Conservation (phyloP, 2,888 invertebrate genomes). For the Tanaodytes sp. region DNA sequence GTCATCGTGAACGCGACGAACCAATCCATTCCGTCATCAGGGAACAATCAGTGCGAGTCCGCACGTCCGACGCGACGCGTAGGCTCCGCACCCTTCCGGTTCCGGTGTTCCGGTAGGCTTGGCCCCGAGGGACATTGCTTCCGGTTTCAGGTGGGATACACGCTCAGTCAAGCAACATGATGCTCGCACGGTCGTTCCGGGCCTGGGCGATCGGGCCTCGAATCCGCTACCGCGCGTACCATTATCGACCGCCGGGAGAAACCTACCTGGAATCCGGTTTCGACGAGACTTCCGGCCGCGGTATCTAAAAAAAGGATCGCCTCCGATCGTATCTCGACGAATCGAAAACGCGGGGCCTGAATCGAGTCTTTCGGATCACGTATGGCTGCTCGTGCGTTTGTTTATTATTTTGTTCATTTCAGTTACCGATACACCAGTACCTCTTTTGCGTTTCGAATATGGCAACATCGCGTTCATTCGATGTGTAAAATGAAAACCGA, state of each 20-base stretch:
- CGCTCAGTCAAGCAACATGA: slow-evolving; percentile 69
- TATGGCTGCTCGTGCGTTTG: too few relatives aligned
- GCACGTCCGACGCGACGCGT: slow-evolving; percentile 62
- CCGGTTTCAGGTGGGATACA: slow-evolving; percentile 68
- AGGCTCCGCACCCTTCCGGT: slow-evolving; percentile 73
- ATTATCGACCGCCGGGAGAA: slow-evolving; percentile 39
- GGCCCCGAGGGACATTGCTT: slow-evolving; percentile 60
- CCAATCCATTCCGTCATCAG: slow-evolving; percentile 61
- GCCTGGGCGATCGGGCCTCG: slow-evolving; percentile 44
- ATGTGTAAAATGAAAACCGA: too few relatives aligned
- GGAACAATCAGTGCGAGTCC: slow-evolving; percentile 70
- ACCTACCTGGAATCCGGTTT: slow-evolving; percentile 60
- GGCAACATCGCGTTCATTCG: too few relatives aligned
- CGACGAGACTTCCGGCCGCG: slow-evolving; percentile 55
- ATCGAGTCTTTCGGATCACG: too few relatives aligned
- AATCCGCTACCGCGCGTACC: slow-evolving; percentile 25
- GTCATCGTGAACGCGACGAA: slow-evolving; percentile 30
- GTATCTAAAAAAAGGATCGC: slow-evolving; percentile 7
- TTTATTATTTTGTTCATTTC: too few relatives aligned
- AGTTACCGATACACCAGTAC: too few relatives aligned
- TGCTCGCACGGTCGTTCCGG: slow-evolving; percentile 52
- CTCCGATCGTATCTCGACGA: slow-evolving; percentile 31
- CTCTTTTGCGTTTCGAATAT: too few relatives aligned
- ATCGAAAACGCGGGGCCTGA: neutral
- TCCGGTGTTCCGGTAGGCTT: slow-evolving; percentile 74